A percentile compares a stretch with the other conserved stretches of the same genome.
These are phyloP conservation scores for Battus philenor DNA, from an alignment of 1,140 invertebrate genomes.

Conservation along the genomic window DNA sequence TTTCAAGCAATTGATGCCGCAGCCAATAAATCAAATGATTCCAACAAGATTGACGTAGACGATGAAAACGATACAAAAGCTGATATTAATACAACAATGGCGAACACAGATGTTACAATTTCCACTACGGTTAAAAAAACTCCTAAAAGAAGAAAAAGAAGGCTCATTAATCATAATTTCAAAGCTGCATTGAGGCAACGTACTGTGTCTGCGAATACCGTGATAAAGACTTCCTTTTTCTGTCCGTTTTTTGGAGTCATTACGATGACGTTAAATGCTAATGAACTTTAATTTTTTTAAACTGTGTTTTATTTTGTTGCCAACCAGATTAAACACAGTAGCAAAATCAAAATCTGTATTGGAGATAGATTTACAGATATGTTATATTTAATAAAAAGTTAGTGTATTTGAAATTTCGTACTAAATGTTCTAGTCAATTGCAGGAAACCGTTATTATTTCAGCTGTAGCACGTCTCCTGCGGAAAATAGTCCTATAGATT, in stretches of 20 bases:
- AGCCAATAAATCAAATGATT: too few relatives aligned
- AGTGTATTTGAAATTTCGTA: too few relatives aligned
- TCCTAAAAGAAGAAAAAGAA: conserved; percentile 31
- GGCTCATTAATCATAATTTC: conserved; percentile 8
- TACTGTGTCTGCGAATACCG: conserved; percentile 16
- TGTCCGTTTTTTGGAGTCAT: conserved; percentile 55
- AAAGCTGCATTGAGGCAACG: conserved; percentile 18
- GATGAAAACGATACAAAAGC: neutral
- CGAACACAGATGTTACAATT: conserved; percentile 6
- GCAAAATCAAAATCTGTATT: too few relatives aligned
- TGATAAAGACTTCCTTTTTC: conserved; percentile 47
- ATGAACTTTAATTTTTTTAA: too few relatives aligned
- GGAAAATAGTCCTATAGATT: too few relatives aligned
- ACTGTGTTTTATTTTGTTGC: too few relatives aligned
- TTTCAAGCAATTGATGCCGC: conserved; percentile 3
- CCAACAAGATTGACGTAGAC: neutral
- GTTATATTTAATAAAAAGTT: too few relatives aligned
- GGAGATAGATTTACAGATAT: too few relatives aligned
- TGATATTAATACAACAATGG: conserved; percentile 1
- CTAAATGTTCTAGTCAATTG: too few relatives aligned
- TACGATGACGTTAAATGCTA: conserved; percentile 42
- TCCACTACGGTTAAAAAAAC: conserved; percentile 19
- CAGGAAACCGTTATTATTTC: too few relatives aligned
- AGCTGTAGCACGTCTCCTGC: too few relatives aligned
- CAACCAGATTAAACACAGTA: too few relatives aligned